A percentile compares a stretch with the other conserved stretches of the same genome.
Conservation (phyloP, 2,888 invertebrate species). For the Dasypolia templi region DNA sequence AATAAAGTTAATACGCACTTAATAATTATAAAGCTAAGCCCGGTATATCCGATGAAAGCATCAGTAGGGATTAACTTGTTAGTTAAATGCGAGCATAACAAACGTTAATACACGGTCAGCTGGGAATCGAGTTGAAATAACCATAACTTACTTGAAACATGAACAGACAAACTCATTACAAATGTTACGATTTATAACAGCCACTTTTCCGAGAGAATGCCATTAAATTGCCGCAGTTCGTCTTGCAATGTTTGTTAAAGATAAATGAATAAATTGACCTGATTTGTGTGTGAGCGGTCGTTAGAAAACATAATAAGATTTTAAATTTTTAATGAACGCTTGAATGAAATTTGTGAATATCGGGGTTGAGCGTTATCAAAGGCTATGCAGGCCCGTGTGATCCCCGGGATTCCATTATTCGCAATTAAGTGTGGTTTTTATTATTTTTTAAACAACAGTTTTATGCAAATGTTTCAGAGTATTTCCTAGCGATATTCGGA, state of each 20-base stretch:
- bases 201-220: slow-evolving; percentile 54
- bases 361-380: slow-evolving; percentile 76
- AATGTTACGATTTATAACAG: slow-evolving; percentile 61
- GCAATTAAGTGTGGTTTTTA: slow-evolving; percentile 76
- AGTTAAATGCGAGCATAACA: slow-evolving; percentile 36
- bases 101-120: slow-evolving; percentile 42
- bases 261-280: slow-evolving; percentile 70
- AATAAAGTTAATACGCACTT: slow-evolving; percentile 48
- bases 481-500: slow-evolving; percentile 58
- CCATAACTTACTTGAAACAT: slow-evolving; percentile 57
- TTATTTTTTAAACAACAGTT: slow-evolving; percentile 68
- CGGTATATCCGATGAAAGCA: slow-evolving; percentile 44
- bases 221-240: slow-evolving; percentile 58
- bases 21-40: slow-evolving; percentile 50
- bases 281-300: slow-evolving; percentile 69
- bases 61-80: slow-evolving; percentile 39
- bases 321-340: slow-evolving; percentile 77
- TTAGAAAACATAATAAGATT: slow-evolving; percentile 76
- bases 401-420: slow-evolving; percentile 76
- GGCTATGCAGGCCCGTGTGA: slow-evolving; percentile 76
- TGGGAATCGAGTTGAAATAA: slow-evolving; percentile 51
- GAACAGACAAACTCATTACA: slow-evolving; percentile 66
- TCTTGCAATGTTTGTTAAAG: slow-evolving; percentile 67
- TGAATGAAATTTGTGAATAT: slow-evolving; percentile 74
- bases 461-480: slow-evolving; percentile 60